These are phyloP conservation scores for Catocala nupta DNA, from an alignment of 2,888 invertebrate genomes.

Conservation along the genomic window DNA sequence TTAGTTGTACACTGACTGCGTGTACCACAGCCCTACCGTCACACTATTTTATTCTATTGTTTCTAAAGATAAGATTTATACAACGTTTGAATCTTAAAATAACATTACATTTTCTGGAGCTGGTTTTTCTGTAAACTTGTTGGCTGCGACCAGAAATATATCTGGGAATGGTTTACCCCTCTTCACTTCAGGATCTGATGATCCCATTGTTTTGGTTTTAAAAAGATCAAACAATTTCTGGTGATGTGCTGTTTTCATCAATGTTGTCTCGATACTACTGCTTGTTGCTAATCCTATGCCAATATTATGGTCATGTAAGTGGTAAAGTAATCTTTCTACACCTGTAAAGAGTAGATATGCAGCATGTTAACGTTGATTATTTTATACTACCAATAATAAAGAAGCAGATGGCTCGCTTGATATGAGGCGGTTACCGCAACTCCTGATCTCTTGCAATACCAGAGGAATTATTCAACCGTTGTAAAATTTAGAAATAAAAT, in stretches of 20 bases:
- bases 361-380: too few species aligned
- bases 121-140: conserved; percentile 90
- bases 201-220: conserved; percentile 92
- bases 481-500: too few species aligned
- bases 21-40: too few species aligned
- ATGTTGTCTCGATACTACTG: conserved; percentile 90
- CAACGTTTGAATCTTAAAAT: neutral
- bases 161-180: conserved; percentile 96
- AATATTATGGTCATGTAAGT: conserved; percentile 90
- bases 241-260: conserved; percentile 90
- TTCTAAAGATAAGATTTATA: neutral
- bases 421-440: too few species aligned
- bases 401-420: too few species aligned
- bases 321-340: conserved; percentile 91
- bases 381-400: too few species aligned
- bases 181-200: conserved; percentile 94
- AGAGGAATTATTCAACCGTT: too few species aligned
- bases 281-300: conserved; percentile 96
- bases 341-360: conserved; percentile 82
- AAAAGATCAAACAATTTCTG: conserved; percentile 90
- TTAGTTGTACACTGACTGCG: too few species aligned
- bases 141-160: conserved; percentile 92
- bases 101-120: conserved; percentile 81
- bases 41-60: too few species aligned
- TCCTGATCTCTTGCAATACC: too few species aligned